phyloP scores from a whole-genome alignment of 2,888 invertebrate genomes.

The Drosophila buzzatii region DNA sequence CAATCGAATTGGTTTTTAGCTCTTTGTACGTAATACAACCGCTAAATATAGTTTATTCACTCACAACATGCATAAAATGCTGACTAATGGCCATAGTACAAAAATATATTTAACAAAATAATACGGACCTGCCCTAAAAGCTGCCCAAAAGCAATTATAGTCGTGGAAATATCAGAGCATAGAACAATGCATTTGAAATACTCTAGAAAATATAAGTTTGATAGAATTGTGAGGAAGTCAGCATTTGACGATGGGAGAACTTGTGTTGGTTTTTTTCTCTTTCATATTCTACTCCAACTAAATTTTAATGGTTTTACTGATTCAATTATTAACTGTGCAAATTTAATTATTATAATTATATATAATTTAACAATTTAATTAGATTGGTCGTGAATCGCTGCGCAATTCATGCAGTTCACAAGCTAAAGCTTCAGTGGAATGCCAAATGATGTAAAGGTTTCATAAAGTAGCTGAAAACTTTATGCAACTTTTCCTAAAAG shows the following conservation, averaged over 20 bases:
- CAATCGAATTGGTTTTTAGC: slow-evolving; percentile 8
- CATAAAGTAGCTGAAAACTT: too few relatives aligned
- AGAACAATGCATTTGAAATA: not conserved
- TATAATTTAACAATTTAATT: not conserved
- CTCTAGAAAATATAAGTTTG: not conserved
- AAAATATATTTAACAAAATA: not conserved
- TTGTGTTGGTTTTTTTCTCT: not conserved
- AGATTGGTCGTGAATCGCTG: not conserved
- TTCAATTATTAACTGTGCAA: not conserved
- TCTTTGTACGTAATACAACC: slow-evolving; percentile 4
- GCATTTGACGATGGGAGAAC: not conserved
- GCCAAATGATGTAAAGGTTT: too few relatives aligned
- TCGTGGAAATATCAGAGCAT: not conserved
- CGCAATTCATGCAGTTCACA: not conserved
- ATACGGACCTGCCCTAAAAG: slow-evolving; percentile 10
- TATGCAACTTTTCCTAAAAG: too few relatives aligned
- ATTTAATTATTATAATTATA: not conserved
- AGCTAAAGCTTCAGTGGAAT: not conserved
- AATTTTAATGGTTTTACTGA: not conserved
- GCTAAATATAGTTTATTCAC: slow-evolving; percentile 1
- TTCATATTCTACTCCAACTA: not conserved
- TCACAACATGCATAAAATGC: slow-evolving; percentile 1
- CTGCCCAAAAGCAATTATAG: slow-evolving; percentile 14
- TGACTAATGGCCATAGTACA: slow-evolving; percentile 13
- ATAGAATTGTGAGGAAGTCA: not conserved